Base-by-base conservation (phyloP, 53 echinoderm and acorn worm genomes). In the Echinometra lucunter region DNA sequence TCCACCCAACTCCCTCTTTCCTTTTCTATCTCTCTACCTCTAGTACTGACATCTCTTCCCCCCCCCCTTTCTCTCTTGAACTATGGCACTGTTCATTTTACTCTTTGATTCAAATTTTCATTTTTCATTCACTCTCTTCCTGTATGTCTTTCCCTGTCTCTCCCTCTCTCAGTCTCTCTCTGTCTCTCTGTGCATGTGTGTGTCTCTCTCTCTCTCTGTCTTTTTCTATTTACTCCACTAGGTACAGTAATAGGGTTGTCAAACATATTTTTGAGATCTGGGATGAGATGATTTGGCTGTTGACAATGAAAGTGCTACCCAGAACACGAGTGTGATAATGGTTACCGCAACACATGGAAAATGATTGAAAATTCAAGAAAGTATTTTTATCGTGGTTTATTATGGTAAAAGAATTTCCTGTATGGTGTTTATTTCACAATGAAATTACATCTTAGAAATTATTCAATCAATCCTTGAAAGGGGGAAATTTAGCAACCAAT, bases 171-270 rank as follows among this genome's bases (percentile, higher is more conserved):
- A 8, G 4, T 74, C 37, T 35, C 6, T 74, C 37, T 37, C 6
- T 74, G 34, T 16, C 74, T 74, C 74, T 35, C 74, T 74, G 34
- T 74, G 34, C 35, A 30, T 74, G 4, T 74, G 34, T 37, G n/a
- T n/a, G n/a, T 37, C 74, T 35, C 18, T 74, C 74, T 37, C 74
- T 35, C 32, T 35, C 37, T 74, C 74, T 74, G 0, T 35, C 28
- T 74, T 5, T 74, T 6, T 35, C 63, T 27, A 74, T 74, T 7
- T 81, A 44, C 49, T n/a, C 85, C 85, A 85, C 49, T 45, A n/a
- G 28, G 28, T n/a, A n/a, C n/a, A n/a, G n/a, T 85, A 85, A 85
- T 85, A 49, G 30, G 85, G 45, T 85, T 85, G 85, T 85, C 85
- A 85, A 49, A 49, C 11, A 47, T 25, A 11, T 49, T 85, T 49